Conservation (phyloP, 2,888 invertebrate genomes). For the Tanypteryx hageni region DNA sequence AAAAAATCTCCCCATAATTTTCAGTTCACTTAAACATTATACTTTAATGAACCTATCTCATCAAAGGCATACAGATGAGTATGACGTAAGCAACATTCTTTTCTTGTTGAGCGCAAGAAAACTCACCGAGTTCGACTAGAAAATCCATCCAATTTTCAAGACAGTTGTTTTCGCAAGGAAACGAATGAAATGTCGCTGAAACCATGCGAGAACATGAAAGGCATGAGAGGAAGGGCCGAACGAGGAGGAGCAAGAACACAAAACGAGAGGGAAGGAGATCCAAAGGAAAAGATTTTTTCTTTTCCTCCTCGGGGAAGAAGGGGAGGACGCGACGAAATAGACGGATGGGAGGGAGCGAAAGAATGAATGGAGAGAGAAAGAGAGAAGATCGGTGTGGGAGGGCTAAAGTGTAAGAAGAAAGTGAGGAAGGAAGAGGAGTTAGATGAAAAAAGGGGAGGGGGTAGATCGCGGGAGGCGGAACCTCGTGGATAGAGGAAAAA, state of each 20-base stretch:
- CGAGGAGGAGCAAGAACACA: not conserved
- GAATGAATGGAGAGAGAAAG: not conserved
- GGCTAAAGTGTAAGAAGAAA: not conserved
- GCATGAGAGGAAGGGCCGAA: not conserved
- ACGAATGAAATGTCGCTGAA: no score
- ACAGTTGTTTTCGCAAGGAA: no score
- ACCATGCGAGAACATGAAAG: not conserved
- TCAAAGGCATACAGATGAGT: no score
- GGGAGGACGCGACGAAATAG: not conserved
- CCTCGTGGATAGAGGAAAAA: not conserved
- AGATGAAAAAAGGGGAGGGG: not conserved
- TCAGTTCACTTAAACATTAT: no score
- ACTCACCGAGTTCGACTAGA: no score
- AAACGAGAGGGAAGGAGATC: not conserved
- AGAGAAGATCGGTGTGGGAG: not conserved
- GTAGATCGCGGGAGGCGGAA: not conserved
- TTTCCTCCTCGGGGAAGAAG: not conserved
- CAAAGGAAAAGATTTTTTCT: no score
- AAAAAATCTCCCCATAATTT: no score
- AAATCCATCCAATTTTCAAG: no score
- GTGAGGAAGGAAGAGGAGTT: not conserved
- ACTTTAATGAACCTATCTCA: no score
- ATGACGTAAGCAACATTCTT: no score
- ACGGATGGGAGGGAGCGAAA: not conserved
- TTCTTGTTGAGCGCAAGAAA: no score